These are phyloP conservation scores for Acanthopagrus latus DNA, from an alignment of 2,797 vertebrate species.

Conservation along the genomic window DNA sequence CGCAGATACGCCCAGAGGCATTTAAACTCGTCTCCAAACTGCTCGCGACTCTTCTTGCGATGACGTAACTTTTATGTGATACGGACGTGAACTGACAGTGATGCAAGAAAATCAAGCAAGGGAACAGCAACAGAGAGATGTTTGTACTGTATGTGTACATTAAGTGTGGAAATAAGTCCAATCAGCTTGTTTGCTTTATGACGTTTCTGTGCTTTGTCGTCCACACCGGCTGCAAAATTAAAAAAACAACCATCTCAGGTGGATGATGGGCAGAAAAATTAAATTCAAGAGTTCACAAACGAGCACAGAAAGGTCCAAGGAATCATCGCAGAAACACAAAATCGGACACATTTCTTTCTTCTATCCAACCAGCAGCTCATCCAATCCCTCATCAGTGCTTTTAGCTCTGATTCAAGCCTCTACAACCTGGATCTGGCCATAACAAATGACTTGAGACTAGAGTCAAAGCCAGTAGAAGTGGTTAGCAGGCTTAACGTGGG, in stretches of 20 bases:
- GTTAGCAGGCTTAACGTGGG: no score
- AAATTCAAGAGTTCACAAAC: no score
- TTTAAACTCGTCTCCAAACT: neutral
- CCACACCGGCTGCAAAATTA: neutral
- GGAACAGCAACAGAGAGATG: no score
- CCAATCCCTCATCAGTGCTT: no score
- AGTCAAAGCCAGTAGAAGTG: no score
- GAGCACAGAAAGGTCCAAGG: no score
- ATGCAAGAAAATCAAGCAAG: neutral
- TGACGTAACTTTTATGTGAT: conserved; percentile 16
- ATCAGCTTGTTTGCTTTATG: neutral
- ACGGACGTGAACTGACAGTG: neutral
- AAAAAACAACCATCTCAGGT: no score
- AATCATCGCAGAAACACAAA: no score
- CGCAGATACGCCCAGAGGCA: neutral
- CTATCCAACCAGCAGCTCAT: neutral
- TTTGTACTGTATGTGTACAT: neutral
- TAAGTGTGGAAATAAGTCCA: neutral
- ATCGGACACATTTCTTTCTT: no score
- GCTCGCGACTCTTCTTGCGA: neutral
- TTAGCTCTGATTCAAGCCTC: neutral
- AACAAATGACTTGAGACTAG: neutral
- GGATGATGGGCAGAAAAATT: no score
- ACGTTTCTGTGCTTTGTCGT: neutral
- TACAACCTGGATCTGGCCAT: neutral